phyloP scores from a whole-genome alignment of 2,797 vertebrate genomes.

The Cynopterus sphinx region DNA sequence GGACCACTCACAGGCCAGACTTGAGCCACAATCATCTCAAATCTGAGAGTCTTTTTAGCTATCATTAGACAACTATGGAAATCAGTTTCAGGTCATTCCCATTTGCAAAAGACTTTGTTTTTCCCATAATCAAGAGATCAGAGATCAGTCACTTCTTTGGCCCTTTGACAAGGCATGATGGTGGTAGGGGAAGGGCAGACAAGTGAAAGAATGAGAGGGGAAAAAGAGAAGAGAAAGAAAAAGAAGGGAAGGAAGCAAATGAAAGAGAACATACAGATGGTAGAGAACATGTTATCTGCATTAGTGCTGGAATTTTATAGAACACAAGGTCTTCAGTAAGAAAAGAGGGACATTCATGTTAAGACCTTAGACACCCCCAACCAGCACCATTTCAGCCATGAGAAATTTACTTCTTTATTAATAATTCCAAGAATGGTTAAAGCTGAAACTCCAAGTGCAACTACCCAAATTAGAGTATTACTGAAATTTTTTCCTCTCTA shows the following conservation, averaged over 20 bases:
- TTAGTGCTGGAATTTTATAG: not conserved
- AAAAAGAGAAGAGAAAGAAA: not conserved
- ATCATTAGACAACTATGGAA: not conserved
- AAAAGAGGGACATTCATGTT: not conserved
- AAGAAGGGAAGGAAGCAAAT: not conserved
- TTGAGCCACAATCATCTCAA: not conserved
- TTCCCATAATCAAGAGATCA: conserved; percentile 16
- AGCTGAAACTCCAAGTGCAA: not conserved
- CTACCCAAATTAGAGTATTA: conserved; percentile 27
- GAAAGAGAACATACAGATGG: not conserved
- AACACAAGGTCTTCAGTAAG: not conserved
- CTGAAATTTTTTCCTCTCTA: not conserved
- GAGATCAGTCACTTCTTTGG: not conserved
- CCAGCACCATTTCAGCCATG: not conserved
- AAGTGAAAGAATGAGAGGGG: not conserved
- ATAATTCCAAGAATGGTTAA: conserved; percentile 12
- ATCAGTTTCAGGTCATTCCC: not conserved
- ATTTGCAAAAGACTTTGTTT: conserved; percentile 49
- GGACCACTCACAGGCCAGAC: not conserved
- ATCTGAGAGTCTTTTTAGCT: not conserved
- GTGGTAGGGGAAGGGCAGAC: not conserved
- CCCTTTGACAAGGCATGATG: conserved; percentile 5
- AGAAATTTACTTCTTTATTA: conserved; percentile 5
- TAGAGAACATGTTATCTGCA: not conserved
- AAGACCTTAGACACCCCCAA: not conserved